Conservation (phyloP, 92 coral and sea anemone genomes). For the Zoanthus solanderi region DNA sequence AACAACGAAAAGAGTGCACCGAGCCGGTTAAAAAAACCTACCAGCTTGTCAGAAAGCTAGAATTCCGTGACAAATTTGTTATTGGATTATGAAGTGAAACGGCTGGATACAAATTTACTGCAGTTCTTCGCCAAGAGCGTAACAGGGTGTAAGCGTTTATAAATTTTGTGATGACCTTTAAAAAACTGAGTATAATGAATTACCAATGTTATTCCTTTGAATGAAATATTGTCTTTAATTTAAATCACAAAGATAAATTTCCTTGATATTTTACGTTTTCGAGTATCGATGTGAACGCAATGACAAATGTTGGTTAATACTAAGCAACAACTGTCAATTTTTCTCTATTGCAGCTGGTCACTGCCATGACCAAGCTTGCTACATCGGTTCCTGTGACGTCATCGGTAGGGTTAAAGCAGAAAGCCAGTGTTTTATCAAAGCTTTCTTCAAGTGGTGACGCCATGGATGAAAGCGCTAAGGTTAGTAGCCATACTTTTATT, state of each 20-base stretch:
- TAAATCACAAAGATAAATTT: no score
- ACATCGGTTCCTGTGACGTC: slow-evolving; percentile 38
- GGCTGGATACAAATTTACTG: neutral
- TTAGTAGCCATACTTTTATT: neutral
- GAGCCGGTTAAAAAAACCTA: no score
- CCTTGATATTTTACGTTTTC: no score
- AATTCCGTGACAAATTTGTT: neutral
- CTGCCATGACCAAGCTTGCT: slow-evolving; percentile 9
- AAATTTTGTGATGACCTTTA: no score
- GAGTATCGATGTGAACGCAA: no score
- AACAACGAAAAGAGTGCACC: no score
- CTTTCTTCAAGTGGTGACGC: neutral
- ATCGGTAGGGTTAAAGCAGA: slow-evolving; percentile 14
- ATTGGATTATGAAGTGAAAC: neutral
- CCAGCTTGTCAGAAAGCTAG: neutral
- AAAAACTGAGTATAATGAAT: no score
- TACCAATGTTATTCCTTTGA: no score
- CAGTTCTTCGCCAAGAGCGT: no score
- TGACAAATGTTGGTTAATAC: no score
- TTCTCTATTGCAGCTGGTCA: slow-evolving; percentile 23
- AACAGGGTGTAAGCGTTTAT: no score
- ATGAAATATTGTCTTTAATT: no score
- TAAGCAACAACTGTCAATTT: neutral
- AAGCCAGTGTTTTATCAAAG: slow-evolving; percentile 27
- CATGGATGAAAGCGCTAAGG: slow-evolving; percentile 14